phyloP scores from a whole-genome alignment of 2,113 vertebrate species.

The Pangasianodon gigas region DNA sequence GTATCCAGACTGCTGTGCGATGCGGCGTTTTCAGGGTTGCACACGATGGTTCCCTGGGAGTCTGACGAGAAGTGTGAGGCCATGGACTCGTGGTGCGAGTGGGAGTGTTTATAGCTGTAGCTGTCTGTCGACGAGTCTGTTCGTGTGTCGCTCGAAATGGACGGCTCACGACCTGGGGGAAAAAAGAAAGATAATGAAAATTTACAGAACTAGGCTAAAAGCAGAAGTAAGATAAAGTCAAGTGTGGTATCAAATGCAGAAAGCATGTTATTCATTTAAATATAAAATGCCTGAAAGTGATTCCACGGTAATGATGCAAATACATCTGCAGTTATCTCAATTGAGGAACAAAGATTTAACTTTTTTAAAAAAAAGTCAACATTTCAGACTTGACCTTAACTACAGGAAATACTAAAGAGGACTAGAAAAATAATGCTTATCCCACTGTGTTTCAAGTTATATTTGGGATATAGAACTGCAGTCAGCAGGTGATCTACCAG shows the following conservation, averaged over 20 bases:
- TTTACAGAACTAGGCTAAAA: background rate
- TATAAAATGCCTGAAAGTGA: background rate
- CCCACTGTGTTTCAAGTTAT: background rate
- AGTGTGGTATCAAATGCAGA: background rate
- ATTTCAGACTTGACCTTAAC: background rate
- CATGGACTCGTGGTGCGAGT: slow-evolving; percentile 85
- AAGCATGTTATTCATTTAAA: background rate
- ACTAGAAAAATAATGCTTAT: background rate
- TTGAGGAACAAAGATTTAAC: background rate
- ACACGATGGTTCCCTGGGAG: slow-evolving; percentile 92
- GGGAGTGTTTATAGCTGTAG: slow-evolving; percentile 80
- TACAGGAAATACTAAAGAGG: background rate
- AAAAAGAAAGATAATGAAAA: background rate
- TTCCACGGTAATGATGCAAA: background rate
- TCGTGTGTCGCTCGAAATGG: slow-evolving; percentile 94
- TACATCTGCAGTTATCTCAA: background rate
- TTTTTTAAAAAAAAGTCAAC: background rate
- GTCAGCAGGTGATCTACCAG: slow-evolving; percentile 72
- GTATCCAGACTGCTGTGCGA: slow-evolving; percentile 90
- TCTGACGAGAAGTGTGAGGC: slow-evolving; percentile 93
- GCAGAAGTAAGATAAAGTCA: background rate
- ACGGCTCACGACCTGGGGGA: slow-evolving; percentile 86
- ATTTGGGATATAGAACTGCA: background rate
- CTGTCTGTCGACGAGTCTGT: slow-evolving; percentile 97
- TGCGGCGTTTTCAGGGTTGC: slow-evolving; percentile 79